Conservation (phyloP, 1,140 invertebrate genomes). For the Mesaphorura yosii region DNA sequence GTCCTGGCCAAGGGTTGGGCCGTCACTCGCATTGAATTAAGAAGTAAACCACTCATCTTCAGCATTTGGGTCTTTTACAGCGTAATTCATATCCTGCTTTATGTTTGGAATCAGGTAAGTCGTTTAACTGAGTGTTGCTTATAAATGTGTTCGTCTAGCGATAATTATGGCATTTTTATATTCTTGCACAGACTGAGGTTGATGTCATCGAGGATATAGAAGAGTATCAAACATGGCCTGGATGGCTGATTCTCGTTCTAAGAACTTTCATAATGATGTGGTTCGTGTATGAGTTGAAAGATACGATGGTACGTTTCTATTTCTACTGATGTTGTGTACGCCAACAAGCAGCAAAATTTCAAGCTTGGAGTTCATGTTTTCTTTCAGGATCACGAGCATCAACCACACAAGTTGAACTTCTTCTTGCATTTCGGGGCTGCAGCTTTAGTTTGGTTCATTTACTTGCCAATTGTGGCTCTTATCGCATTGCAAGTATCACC, state of each 20-base stretch:
- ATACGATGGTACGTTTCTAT: constrained; percentile 69
- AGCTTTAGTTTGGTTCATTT: constrained; percentile 95
- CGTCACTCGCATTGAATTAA: constrained; percentile 75
- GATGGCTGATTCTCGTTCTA: constrained; percentile 79
- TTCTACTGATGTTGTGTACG: background rate
- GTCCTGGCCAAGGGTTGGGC: constrained; percentile 94
- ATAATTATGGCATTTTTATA: constrained; percentile 26
- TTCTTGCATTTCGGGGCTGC: constrained; percentile 92
- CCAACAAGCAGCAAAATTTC: background rate
- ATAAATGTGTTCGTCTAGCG: constrained; percentile 1
- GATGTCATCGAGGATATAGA: constrained; percentile 92
- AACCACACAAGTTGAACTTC: constrained; percentile 79
- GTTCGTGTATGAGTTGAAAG: constrained; percentile 84
- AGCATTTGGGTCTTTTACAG: constrained; percentile 84
- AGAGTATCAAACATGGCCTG: constrained; percentile 93
- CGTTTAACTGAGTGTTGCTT: background rate
- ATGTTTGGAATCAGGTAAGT: constrained; percentile 89
- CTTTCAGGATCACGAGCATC: constrained; percentile 75
- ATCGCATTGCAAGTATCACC: constrained; percentile 86
- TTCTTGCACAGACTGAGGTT: constrained; percentile 66
- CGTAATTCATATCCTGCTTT: constrained; percentile 77
- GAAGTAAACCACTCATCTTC: constrained; percentile 73
- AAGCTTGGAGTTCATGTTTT: background rate
- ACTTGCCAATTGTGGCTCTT: constrained; percentile 83
- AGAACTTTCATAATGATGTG: constrained; percentile 84